Evolutionary conservation across 2,888 invertebrate species (phyloP).

Genomic region (Stenoptilia bipunctidactyla): DNA sequence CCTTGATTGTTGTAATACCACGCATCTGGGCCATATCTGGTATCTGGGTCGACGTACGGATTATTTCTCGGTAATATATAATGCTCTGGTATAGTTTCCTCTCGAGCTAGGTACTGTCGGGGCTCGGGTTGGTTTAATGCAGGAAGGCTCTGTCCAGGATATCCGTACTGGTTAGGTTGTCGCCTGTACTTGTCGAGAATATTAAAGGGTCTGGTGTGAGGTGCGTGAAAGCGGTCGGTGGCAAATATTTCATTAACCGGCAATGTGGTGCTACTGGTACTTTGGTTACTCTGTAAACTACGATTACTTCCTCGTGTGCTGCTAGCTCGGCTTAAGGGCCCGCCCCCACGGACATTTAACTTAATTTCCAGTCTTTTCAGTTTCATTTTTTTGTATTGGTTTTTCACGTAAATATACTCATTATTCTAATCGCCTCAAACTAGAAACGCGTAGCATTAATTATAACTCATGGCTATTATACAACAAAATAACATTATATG

Average conservation of each 20-base stretch:
- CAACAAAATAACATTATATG: background rate
- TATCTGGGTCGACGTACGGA: slow-evolving; percentile 30
- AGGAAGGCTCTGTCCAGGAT: slow-evolving; percentile 57
- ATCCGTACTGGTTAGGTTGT: slow-evolving; percentile 42
- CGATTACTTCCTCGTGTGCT: slow-evolving; percentile 48
- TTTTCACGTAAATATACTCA: background rate
- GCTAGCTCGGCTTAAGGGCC: slow-evolving; percentile 50
- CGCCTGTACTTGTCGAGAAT: slow-evolving; percentile 48
- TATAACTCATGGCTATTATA: background rate
- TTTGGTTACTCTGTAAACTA: slow-evolving; percentile 48
- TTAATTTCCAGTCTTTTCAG: slow-evolving; percentile 61
- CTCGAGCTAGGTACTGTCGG: background rate
- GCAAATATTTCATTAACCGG: slow-evolving; percentile 59
- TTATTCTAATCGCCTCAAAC: background rate
- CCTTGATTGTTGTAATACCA: slow-evolving; percentile 21
- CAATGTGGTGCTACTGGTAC: slow-evolving; percentile 37
- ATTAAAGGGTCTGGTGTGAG: slow-evolving; percentile 50
- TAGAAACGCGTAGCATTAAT: background rate
- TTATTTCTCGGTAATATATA: slow-evolving; percentile 27
- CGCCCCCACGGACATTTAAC: slow-evolving; percentile 60
- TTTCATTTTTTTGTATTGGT: slow-evolving; percentile 31
- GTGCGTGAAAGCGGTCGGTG: slow-evolving; percentile 47
- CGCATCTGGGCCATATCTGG: background rate
- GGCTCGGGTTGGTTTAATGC: slow-evolving; percentile 44
- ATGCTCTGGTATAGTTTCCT: slow-evolving; percentile 21